Evolutionary conservation across 2,888 invertebrate species (phyloP).

Genomic region (Lasioglossum villosulum): DNA sequence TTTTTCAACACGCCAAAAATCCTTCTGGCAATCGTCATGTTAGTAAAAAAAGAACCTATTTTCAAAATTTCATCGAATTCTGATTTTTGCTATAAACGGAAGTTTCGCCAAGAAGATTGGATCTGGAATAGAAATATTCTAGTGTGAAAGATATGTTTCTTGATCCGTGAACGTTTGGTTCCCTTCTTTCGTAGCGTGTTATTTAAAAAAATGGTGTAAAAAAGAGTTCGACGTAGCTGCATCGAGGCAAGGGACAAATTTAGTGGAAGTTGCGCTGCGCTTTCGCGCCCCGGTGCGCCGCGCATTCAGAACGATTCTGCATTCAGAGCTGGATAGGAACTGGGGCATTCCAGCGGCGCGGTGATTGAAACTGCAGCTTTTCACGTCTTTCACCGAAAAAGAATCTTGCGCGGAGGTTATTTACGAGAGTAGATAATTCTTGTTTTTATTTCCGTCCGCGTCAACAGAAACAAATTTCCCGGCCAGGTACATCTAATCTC

Average conservation of each 20-base stretch:
- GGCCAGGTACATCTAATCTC: slow-evolving; percentile 17
- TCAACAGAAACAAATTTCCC: slow-evolving; percentile 6
- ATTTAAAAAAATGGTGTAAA: too few species aligned
- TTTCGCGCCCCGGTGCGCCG: not conserved
- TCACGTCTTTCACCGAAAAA: slow-evolving; percentile 4
- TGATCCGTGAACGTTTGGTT: not conserved
- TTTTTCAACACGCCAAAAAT: too few species aligned
- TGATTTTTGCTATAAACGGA: too few species aligned
- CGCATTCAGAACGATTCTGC: slow-evolving; percentile 4
- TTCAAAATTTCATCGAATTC: too few species aligned
- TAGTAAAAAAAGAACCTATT: too few species aligned
- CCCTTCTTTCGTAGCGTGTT: too few species aligned
- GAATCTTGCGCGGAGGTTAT: slow-evolving; percentile 2
- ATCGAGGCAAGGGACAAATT: not conserved
- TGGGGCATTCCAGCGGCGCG: slow-evolving; percentile 2
- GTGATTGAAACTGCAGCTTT: slow-evolving; percentile 20
- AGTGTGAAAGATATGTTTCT: too few species aligned
- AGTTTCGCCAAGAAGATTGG: too few species aligned
- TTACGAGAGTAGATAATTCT: not conserved
- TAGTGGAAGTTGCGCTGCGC: not conserved
- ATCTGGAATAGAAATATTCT: too few species aligned
- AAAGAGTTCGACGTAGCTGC: too few species aligned
- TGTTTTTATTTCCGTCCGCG: not conserved
- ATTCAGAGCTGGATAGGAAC: not conserved
- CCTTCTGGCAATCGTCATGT: too few species aligned